Conservation (phyloP, 2,113 vertebrate species). For the Tyto alba region DNA sequence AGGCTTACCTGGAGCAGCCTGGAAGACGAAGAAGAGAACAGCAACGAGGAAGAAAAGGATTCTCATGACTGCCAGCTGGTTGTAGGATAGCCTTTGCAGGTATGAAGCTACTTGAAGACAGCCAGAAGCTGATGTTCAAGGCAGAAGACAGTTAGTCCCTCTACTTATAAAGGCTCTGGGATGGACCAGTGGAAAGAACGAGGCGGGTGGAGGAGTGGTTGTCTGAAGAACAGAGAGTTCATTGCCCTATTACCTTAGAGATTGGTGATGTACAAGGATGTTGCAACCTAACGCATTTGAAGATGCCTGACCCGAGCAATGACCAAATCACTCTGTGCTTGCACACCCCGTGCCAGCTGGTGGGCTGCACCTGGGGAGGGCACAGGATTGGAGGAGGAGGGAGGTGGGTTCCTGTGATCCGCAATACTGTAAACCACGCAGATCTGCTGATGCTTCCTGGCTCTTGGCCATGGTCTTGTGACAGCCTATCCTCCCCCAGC, state of each 20-base stretch:
- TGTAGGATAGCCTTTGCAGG: neutral
- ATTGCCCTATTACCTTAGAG: neutral
- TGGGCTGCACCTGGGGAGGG: neutral
- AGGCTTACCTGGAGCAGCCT: constrained; percentile 39
- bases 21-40: constrained; percentile 52
- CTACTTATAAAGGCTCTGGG: constrained; percentile 20
- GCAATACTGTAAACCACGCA: neutral
- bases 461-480: neutral
- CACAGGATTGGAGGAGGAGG: constrained; percentile 42
- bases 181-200: neutral
- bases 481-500: neutral
- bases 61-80: constrained; percentile 13
- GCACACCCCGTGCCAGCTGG: neutral
- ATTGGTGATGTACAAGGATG: constrained; percentile 22
- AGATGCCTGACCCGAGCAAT: neutral
- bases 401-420: neutral
- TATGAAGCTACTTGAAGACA: neutral
- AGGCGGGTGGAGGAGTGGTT: neutral
- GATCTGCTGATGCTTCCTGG: neutral
- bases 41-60: constrained; percentile 46
- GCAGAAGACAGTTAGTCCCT: neutral
- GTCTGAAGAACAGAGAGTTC: neutral
- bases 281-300: neutral
- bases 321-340: neutral
- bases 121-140: neutral